These are phyloP conservation scores for Papilio glaucus DNA, from an alignment of 1,140 invertebrate species.

Conservation along the genomic window DNA sequence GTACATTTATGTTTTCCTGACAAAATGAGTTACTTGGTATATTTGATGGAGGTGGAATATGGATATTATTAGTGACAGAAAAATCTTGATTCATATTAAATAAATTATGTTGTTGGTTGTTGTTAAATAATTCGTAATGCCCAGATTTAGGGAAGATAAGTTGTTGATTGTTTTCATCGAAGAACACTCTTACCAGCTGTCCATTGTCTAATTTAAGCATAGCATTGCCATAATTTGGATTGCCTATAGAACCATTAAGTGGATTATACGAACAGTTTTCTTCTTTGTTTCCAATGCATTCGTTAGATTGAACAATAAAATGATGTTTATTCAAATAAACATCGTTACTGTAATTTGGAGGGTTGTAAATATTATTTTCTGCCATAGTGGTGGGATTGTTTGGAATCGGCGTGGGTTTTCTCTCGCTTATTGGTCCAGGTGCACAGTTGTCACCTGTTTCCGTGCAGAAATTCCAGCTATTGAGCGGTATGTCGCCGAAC, in stretches of 20 bases:
- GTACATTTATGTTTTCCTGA: conserved; percentile 57
- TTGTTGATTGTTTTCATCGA: conserved; percentile 78
- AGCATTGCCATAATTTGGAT: conserved; percentile 74
- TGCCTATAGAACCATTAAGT: conserved; percentile 56
- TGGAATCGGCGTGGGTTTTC: conserved; percentile 58
- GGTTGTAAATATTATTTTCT: conserved; percentile 69
- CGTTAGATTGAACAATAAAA: conserved; percentile 61
- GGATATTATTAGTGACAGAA: conserved; percentile 59
- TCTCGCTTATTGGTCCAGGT: conserved; percentile 64
- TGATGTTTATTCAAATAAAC: conserved; percentile 70
- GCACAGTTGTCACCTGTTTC: conserved; percentile 67
- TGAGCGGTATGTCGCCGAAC: conserved; percentile 70
- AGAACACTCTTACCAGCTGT: conserved; percentile 72
- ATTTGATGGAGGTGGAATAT: conserved; percentile 53
- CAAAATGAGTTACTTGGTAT: conserved; percentile 54
- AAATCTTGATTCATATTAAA: conserved; percentile 71
- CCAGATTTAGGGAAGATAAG: conserved; percentile 76
- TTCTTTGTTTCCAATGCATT: conserved; percentile 57
- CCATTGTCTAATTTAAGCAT: conserved; percentile 77
- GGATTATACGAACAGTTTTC: conserved; percentile 64
- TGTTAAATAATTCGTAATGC: conserved; percentile 77
- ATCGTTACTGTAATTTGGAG: conserved; percentile 65
- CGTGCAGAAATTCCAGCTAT: conserved; percentile 74
- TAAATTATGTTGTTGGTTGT: conserved; percentile 60
- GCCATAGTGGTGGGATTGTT: conserved; percentile 53